Conservation (phyloP, 1,140 invertebrate species). For the Bombus soroeensis region DNA sequence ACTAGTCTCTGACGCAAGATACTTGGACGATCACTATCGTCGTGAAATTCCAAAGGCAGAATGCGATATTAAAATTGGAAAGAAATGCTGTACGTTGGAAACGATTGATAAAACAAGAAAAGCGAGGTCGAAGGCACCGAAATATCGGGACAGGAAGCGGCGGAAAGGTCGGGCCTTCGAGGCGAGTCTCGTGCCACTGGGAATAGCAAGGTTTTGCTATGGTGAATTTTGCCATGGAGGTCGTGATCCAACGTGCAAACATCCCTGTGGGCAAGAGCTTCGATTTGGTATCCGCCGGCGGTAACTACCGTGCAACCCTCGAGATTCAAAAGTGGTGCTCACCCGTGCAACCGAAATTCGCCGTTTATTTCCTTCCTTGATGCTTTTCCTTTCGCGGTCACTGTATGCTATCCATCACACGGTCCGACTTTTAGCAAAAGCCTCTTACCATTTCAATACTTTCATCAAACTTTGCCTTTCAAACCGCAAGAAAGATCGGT, state of each 20-base stretch:
- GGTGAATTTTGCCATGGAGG: constrained; percentile 69
- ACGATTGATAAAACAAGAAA: neutral
- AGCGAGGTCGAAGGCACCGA: neutral
- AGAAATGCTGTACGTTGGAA: neutral
- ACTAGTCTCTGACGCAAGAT: neutral
- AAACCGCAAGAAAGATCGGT: neutral
- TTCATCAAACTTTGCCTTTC: neutral
- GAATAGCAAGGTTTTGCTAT: constrained; percentile 60
- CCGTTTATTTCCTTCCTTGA: constrained; percentile 16
- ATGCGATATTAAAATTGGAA: neutral
- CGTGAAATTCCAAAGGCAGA: neutral
- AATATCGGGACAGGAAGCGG: constrained; percentile 20
- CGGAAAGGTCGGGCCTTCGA: neutral
- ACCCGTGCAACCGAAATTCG: constrained; percentile 52
- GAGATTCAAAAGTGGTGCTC: constrained; percentile 68
- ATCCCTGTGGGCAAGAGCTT: constrained; percentile 68
- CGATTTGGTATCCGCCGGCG: constrained; percentile 66
- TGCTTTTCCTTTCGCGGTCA: neutral
- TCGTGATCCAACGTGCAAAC: constrained; percentile 72
- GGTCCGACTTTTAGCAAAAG: too few species aligned
- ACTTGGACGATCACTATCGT: neutral
- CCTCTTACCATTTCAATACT: neutral
- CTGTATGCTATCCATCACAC: neutral
- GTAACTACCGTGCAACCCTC: constrained; percentile 65
- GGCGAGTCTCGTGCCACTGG: constrained; percentile 39